Conservation (phyloP, 2,888 invertebrate genomes). For the Volucella inflata region DNA sequence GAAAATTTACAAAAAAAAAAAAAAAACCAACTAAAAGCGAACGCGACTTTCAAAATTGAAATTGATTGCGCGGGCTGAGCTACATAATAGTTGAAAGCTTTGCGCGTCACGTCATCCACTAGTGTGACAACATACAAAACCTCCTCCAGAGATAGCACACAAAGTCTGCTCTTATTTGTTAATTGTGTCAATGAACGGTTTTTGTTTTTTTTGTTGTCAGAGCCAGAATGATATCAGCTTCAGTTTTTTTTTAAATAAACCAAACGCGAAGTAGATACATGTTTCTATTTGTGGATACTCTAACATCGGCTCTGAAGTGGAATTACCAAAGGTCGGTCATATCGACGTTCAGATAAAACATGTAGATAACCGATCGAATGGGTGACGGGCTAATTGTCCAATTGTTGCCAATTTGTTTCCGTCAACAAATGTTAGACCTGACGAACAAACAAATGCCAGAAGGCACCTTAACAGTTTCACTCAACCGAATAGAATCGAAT, state of each 20-base stretch:
- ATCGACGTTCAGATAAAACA: constrained; percentile 10
- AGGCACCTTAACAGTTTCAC: constrained; percentile 26
- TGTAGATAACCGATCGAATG: constrained; percentile 26
- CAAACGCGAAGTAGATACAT: neutral
- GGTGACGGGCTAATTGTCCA: constrained; percentile 37
- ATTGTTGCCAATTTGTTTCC: constrained; percentile 33
- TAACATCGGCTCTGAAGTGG: neutral
- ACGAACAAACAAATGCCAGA: neutral
- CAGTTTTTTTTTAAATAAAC: constrained; percentile 6
- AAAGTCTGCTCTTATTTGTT: constrained; percentile 37
- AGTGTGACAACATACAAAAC: constrained; percentile 10
- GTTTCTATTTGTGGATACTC: neutral
- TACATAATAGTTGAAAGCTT: neutral
- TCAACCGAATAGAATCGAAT: constrained; percentile 8
- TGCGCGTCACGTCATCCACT: neutral
- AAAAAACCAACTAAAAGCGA: neutral
- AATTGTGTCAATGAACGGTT: constrained; percentile 61
- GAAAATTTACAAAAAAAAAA: neutral
- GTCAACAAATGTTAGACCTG: constrained; percentile 13
- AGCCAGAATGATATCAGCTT: constrained; percentile 35
- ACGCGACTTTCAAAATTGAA: constrained; percentile 11
- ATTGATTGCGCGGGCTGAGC: constrained; percentile 14
- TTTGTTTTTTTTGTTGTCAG: neutral
- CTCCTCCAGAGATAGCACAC: neutral
- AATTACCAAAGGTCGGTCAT: constrained; percentile 8